phyloP scores from a whole-genome alignment of 2,113 vertebrate species.

The Coreoperca whiteheadi region DNA sequence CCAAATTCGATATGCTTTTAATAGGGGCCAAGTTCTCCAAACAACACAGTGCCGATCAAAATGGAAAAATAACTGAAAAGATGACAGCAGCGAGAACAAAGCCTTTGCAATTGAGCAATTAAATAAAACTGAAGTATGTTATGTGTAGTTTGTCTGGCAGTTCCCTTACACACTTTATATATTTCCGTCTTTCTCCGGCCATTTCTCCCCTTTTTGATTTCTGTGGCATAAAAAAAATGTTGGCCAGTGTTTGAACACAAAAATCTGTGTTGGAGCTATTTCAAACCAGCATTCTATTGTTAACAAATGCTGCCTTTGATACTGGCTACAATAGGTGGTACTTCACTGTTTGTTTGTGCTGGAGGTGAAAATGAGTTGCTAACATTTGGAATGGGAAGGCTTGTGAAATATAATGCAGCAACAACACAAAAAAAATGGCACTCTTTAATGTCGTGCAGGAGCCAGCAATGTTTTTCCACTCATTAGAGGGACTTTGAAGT shows the following conservation, averaged over 20 bases:
- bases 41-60: conserved; percentile 75
- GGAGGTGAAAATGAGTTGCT: conserved; percentile 85
- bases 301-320: conserved; percentile 86
- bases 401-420: conserved; percentile 73
- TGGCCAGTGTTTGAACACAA: conserved; percentile 74
- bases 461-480: conserved; percentile 80
- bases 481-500: conserved; percentile 83
- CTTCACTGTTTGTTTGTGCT: conserved; percentile 84
- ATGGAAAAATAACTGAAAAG: conserved; percentile 67
- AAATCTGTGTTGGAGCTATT: conserved; percentile 80
- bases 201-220: conserved; percentile 73
- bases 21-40: conserved; percentile 76
- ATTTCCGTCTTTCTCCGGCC: conserved; percentile 52
- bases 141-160: conserved; percentile 66
- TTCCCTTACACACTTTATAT: conserved; percentile 61
- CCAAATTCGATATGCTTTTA: conserved; percentile 86
- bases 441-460: conserved; percentile 79
- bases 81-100: conserved; percentile 71
- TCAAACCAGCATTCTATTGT: conserved; percentile 85
- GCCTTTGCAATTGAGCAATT: conserved; percentile 61
- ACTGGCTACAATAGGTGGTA: conserved; percentile 74
- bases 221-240: conserved; percentile 78
- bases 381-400: conserved; percentile 74
- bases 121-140: conserved; percentile 67
- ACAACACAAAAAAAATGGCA: conserved; percentile 58